Conservation (phyloP, 2,113 vertebrate species). For the Gavia stellata region DNA sequence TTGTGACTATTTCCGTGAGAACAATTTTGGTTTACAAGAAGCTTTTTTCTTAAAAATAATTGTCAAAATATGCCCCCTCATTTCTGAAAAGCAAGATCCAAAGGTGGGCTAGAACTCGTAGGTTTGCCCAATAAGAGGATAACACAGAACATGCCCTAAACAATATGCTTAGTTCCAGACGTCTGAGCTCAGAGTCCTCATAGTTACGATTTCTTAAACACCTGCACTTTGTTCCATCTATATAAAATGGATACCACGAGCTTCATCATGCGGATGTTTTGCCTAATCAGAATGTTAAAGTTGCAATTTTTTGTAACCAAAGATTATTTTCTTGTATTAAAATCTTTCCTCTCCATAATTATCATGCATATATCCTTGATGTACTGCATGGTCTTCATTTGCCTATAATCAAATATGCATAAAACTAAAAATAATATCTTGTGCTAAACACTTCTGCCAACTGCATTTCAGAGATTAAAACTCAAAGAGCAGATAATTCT, state of each 20-base stretch:
- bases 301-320: background rate
- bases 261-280: background rate
- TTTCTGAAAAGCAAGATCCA: background rate
- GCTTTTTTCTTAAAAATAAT: background rate
- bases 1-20: background rate
- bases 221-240: background rate
- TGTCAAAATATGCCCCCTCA: background rate
- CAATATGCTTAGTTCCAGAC: background rate
- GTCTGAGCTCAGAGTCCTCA: background rate
- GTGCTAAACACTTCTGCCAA: background rate
- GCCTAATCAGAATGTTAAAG: background rate
- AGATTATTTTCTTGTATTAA: background rate
- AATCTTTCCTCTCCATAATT: background rate
- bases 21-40: background rate
- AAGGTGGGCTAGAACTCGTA: background rate
- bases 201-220: background rate
- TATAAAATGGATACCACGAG: background rate
- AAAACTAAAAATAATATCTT: slow-evolving; percentile 24
- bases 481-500: background rate
- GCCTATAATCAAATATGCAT: background rate
- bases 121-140: background rate
- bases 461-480: slow-evolving; percentile 23
- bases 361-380: background rate
- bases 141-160: background rate
- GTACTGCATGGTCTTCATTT: background rate